A percentile compares a stretch with the other conserved stretches of the same genome.
Conservation (phyloP, 2,888 invertebrate genomes). For the Cantharis lateralis region DNA sequence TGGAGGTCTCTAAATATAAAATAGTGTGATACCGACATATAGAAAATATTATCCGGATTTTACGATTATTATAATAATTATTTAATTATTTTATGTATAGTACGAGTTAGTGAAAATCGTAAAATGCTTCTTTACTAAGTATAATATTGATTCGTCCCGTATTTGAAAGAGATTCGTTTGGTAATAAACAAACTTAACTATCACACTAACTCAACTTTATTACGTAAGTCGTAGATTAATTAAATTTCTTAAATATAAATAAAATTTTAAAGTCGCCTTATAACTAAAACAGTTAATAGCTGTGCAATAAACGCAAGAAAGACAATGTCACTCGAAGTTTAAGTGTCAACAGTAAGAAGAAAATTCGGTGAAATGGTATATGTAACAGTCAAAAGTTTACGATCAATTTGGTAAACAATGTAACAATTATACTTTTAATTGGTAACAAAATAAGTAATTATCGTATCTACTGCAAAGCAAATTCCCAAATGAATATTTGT, state of each 20-base stretch:
- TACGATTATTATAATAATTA: background rate
- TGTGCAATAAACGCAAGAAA: conserved; percentile 17
- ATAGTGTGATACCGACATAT: background rate
- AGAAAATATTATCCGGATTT: background rate
- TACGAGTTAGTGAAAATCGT: background rate
- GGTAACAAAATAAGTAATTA: conserved; percentile 37
- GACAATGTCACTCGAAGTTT: conserved; percentile 22
- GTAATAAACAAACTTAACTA: background rate
- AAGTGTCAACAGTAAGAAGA: conserved; percentile 28
- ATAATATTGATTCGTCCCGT: background rate
- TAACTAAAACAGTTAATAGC: conserved; percentile 10
- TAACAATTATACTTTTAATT: conserved; percentile 46
- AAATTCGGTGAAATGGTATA: conserved; percentile 23
- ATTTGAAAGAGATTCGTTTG: background rate
- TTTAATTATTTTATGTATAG: background rate
- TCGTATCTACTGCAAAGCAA: conserved; percentile 30
- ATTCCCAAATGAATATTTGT: conserved; percentile 19
- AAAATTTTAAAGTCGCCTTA: conserved; percentile 16
- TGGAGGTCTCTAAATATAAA: background rate
- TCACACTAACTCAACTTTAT: background rate
- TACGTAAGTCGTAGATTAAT: background rate
- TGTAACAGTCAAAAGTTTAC: conserved; percentile 39
- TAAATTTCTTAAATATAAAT: conserved; percentile 6
- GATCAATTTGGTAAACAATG: conserved; percentile 44
- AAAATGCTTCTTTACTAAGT: too few relatives aligned